Base-by-base conservation (phyloP, 2,797 vertebrate species). In the Pseudomugil gertrudae region DNA sequence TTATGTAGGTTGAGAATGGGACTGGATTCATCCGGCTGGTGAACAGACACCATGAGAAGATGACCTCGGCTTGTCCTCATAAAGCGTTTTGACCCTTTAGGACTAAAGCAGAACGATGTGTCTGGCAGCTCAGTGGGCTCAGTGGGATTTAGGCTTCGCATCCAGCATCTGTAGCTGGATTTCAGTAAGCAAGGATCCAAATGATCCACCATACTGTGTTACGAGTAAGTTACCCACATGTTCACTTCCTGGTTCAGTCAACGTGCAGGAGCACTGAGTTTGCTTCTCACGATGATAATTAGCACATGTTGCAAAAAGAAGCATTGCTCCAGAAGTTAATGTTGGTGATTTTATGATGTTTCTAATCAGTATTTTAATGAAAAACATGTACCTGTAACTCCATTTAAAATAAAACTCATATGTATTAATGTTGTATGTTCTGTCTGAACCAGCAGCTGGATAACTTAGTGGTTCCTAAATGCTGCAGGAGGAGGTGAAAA, bases 71-170 rank as follows among this genome's bases (percentile, higher is more conserved):
- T 43, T 5, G 29, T n/a, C n/a, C n/a, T n/a, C n/a, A 15, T 14
- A 15, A 38, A 15, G 14, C 15, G 17, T 14, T 38, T 38, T 15
- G 36, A 38, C 5, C 43, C n/a, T 21, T 21, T 62, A 54, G 64
- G 68, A 68, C 57, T 61, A 21, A 50, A 56, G 63, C 81, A 85
- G 84, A 88, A 88, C 78, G 87, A 87, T 68, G 36, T n/a, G n/a
- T n/a, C n/a, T n/a, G n/a, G n/a, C n/a, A n/a, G n/a, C n/a, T n/a
- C n/a, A n/a, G n/a, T n/a, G n/a, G n/a, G n/a, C n/a, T n/a, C n/a
- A n/a, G n/a, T n/a, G n/a, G n/a, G n/a, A n/a, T n/a, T n/a, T n/a
- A n/a, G n/a, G n/a, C n/a, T n/a, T n/a, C 79, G 66, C 81, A 79
- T 59, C 6, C 11, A 32, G 45, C 35, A 8, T 0, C 0, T 32